Evolutionary conservation across 2,797 vertebrate species (phyloP).

Genomic region (Tokudaia muenninki): DNA sequence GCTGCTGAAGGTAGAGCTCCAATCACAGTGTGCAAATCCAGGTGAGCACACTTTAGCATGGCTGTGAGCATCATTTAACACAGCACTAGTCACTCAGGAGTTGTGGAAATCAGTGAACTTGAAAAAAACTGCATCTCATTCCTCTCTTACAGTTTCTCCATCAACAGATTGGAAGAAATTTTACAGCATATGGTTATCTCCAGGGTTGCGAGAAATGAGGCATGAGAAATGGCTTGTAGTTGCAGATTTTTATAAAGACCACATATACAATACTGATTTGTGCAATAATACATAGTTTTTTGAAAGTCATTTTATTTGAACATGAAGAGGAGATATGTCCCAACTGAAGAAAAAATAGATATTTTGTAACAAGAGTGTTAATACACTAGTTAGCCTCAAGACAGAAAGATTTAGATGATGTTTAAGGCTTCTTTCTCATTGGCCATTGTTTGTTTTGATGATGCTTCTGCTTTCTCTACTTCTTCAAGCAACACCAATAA

Average conservation of each 20-base stretch:
- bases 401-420: background rate
- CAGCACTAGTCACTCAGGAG: background rate
- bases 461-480: background rate
- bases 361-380: background rate
- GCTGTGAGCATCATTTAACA: background rate
- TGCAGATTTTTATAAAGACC: slow-evolving; percentile 39
- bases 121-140: background rate
- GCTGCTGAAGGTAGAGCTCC: background rate
- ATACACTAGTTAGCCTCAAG: background rate
- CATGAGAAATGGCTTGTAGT: background rate
- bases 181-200: background rate
- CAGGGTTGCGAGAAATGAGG: background rate
- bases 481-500: background rate
- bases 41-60: background rate
- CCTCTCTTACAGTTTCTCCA: background rate
- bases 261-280: background rate
- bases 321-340: background rate
- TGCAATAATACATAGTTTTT: background rate
- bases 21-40: background rate
- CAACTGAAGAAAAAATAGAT: background rate
- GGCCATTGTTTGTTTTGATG: background rate
- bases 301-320: background rate
- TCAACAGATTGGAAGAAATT: background rate
- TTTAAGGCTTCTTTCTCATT: background rate
- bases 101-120: background rate